Base-by-base conservation (phyloP, 2,888 invertebrate genomes). In the Trachelus stipa region DNA sequence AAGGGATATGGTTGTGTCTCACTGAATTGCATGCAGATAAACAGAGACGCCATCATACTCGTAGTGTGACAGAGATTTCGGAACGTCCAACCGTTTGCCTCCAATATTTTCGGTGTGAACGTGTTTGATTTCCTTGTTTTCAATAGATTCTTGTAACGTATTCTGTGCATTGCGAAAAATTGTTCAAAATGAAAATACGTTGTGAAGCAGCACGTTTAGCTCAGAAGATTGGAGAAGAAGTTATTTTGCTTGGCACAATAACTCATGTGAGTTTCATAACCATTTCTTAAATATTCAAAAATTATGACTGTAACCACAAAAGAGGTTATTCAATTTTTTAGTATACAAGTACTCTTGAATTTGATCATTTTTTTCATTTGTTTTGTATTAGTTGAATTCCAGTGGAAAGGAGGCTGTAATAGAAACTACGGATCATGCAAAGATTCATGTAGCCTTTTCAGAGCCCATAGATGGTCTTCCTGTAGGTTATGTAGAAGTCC, bases 401-500 rank as follows among this genome's bases (percentile, higher is more conserved):
- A 85, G 79, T 79, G 88, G 90, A 23, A 87, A 80, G 75, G 85
- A 82, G 71, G 74, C 90, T 11, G 89, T 91, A 79, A 30, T 91
- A 33, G 83, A 79, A 75, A 90, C 91, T 12, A 85, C 86, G 0
- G 91, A 91, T 30, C 82, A 87, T 69, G 80, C 86, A n/a, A 82
- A 81, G 75, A 81, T 91, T 30, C 91, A 90, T 77, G 85, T 89
- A 33, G 84, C 86, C 4, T 77, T 91, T 9, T 82, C 85, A 31
- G 83, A 87, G 68, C 87, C 87, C n/a, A 79, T 88, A 6, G 84
- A 87, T 69, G 84, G 80, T 0, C 83, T 85, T 68, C 74, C 79
- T 0, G 86, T 87, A 77, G 89, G 88, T 68, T 85, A 85, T 4
- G 78, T 90, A 34, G 91, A 91, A 86, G 80, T 90, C 12, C 84